These are phyloP conservation scores for Loxodonta africana DNA, from an alignment of 2,113 vertebrate genomes.

Conservation along the genomic window DNA sequence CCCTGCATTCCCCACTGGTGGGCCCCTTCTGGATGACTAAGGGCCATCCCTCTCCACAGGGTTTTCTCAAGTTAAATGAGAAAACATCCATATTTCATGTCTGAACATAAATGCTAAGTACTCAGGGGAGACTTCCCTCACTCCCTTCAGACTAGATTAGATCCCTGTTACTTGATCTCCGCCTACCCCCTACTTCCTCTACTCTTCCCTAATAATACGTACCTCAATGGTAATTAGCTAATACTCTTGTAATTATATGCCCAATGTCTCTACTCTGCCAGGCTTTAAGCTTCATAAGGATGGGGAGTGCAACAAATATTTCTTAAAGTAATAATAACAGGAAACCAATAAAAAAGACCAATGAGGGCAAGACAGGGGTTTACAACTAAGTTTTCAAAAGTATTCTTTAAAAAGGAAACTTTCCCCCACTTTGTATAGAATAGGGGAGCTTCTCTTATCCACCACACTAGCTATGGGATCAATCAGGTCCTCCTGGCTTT, in stretches of 20 bases:
- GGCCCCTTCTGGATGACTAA: neutral
- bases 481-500: neutral
- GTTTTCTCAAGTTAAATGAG: neutral
- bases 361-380: neutral
- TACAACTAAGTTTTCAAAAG: slow-evolving; percentile 11
- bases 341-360: slow-evolving; percentile 38
- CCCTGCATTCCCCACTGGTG: neutral
- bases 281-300: slow-evolving; percentile 47
- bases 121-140: slow-evolving; percentile 10
- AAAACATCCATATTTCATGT: neutral
- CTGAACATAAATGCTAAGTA: neutral
- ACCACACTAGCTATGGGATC: neutral
- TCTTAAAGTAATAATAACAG: slow-evolving; percentile 54
- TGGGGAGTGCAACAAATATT: neutral
- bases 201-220: slow-evolving; percentile 48
- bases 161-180: neutral
- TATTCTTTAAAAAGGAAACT: slow-evolving; percentile 20
- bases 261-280: slow-evolving; percentile 39
- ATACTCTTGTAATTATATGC: slow-evolving; percentile 48
- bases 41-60: neutral
- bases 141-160: neutral
- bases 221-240: slow-evolving; percentile 39
- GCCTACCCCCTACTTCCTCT: neutral
- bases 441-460: neutral
- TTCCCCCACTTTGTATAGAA: neutral